A percentile compares a stretch with the other conserved stretches of the same genome.
Conservation (phyloP, 1,140 invertebrate genomes). For the Microplitis mediator region DNA sequence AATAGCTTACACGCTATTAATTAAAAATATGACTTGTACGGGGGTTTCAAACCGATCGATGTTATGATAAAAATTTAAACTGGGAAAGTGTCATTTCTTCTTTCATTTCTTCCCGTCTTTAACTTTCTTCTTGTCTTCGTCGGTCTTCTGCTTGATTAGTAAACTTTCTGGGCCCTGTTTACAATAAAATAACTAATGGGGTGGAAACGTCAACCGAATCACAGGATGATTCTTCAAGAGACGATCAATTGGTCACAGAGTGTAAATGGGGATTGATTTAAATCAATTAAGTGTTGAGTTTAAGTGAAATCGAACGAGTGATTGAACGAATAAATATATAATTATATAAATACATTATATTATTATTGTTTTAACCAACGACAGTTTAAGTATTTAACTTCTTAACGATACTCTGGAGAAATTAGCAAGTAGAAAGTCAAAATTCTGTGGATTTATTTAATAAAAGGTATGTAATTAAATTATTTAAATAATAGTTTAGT, state of each 20-base stretch:
- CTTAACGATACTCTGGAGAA: not conserved
- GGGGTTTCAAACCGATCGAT: no score
- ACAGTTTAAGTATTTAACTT: not conserved
- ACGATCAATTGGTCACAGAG: not conserved
- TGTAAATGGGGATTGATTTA: not conserved
- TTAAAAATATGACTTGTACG: no score
- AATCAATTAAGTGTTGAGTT: not conserved
- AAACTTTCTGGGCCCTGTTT: no score
- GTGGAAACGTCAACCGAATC: not conserved
- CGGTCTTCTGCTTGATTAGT: no score
- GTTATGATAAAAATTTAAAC: no score
- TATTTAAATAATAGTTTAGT: no score
- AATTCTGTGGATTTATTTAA: not conserved
- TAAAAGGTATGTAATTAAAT: not conserved
- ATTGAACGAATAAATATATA: not conserved
- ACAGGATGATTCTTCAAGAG: not conserved
- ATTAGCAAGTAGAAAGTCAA: constrained; percentile 4
- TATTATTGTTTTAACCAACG: not conserved
- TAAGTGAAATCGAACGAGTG: not conserved
- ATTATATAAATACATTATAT: no score
- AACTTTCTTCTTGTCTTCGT: no score
- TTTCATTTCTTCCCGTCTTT: no score
- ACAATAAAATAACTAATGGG: not conserved
- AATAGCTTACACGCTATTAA: no score
- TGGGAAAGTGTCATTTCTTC: no score